Base-by-base conservation (phyloP, 2,888 invertebrate species). In the Phaonia tiefii region DNA sequence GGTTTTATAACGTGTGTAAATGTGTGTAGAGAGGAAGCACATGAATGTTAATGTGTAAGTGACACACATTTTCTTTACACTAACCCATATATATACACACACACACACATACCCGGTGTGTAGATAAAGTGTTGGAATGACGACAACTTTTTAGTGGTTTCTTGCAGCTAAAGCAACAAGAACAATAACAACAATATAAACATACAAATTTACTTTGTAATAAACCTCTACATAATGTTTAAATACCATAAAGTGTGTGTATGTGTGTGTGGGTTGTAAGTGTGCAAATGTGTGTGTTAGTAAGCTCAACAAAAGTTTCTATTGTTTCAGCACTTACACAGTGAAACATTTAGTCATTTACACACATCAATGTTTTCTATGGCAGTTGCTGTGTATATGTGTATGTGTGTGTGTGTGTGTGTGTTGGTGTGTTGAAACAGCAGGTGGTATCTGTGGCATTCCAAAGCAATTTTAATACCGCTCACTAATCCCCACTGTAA, bases 401-500 rank as follows among this genome's bases (percentile, higher is more conserved):
- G 31, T 31, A 8, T 31, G 31, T 31, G 31, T 31, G 31, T 31
- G 31, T 8, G 8, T 31, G 3, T 31, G 37, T 1, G 37, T 11
- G 51, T 20, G n/a, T n/a, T n/a, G n/a, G n/a, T n/a, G n/a, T n/a
- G n/a, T 70, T 60, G 65, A 49, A 74, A 83, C 82, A 83, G 86
- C 88, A 86, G 88, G 87, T 89, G 89, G 86, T 84, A 84, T 80
- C 83, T 86, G 88, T 84, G 83, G 84, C 79, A 82, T 86, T 84
- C 86, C 87, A 86, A 83, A 85, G 87, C 87, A 88, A 86, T 87
- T 88, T 89, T 89, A 89, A 89, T 89, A 86, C 88, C 84, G 69
- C 69, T 75, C 84, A 83, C 86, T 88, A 88, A 88, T 88, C 87
- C 86, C 87, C 87, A 88, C 87, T 88, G 89, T 87, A 89, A 90